Evolutionary conservation across 2,888 invertebrate species (phyloP).

Genomic region (Tetranychus truncatus): DNA sequence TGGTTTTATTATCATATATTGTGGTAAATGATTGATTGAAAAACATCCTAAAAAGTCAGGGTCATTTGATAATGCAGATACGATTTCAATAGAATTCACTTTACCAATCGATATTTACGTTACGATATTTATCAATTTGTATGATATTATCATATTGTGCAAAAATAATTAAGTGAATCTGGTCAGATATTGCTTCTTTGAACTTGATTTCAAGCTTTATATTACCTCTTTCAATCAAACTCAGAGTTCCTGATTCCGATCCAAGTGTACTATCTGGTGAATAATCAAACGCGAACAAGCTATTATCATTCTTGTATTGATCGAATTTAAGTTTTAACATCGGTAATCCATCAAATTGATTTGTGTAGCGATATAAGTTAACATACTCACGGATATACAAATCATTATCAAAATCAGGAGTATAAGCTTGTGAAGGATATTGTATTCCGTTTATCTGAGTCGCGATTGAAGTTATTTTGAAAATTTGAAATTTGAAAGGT

Average conservation of each 20-base stretch:
- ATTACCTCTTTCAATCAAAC: not conserved
- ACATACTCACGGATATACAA: not conserved
- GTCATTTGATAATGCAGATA: no score
- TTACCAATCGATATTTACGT: not conserved
- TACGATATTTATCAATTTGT: not conserved
- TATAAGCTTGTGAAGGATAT: not conserved
- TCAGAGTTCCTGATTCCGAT: not conserved
- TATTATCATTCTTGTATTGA: not conserved
- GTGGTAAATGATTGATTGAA: not conserved
- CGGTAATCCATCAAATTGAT: not conserved
- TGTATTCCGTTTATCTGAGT: not conserved
- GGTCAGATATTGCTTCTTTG: not conserved
- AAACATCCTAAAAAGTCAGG: not conserved
- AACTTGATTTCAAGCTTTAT: not conserved
- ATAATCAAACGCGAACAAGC: not conserved
- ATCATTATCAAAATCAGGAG: not conserved
- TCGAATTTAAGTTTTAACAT: not conserved
- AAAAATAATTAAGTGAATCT: not conserved
- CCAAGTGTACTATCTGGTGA: not conserved
- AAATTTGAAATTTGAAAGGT: not conserved
- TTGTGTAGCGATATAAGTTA: not conserved
- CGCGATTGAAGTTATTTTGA: not conserved
- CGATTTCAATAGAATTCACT: not conserved
- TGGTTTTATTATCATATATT: not conserved
- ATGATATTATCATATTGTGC: not conserved